Conservation (phyloP, 53 echinoderm and acorn worm genomes). For the Holothuria scabra region DNA sequence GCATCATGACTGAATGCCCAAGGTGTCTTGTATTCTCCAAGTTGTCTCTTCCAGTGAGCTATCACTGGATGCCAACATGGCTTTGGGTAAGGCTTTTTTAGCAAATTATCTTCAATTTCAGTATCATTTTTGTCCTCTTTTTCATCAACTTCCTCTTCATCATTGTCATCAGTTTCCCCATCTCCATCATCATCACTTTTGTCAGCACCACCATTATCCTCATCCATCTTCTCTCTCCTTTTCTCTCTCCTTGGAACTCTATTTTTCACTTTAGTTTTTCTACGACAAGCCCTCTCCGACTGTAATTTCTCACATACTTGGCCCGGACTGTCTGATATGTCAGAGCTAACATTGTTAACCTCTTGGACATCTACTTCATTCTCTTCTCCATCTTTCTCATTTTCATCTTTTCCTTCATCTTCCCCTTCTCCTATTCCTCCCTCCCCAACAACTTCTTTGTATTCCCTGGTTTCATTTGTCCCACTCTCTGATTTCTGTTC, state of each 20-base stretch:
- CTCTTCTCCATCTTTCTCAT: background rate
- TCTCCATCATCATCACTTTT: background rate
- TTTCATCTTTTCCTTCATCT: background rate
- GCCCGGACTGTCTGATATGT: too few relatives aligned
- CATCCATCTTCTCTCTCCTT: conserved; percentile 31
- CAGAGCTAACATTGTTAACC: background rate
- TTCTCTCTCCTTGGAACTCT: background rate
- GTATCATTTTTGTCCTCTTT: conserved; percentile 39
- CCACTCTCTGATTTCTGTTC: background rate
- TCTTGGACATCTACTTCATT: background rate
- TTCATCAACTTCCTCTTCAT: conserved; percentile 51
- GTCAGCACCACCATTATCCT: background rate
- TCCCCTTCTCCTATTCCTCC: background rate
- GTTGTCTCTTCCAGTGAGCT: conserved; percentile 67
- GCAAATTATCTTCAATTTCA: conserved; percentile 76
- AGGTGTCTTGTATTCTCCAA: conserved; percentile 54
- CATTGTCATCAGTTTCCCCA: conserved; percentile 56
- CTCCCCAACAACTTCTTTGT: background rate
- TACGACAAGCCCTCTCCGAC: too few relatives aligned
- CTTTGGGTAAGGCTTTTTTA: conserved; percentile 67
- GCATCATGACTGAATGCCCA: conserved; percentile 62
- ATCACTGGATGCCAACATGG: conserved; percentile 74
- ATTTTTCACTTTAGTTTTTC: too few relatives aligned
- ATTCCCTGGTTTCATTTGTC: background rate
- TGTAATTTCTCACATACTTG: background rate